Base-by-base conservation (phyloP, 2,113 vertebrate species). In the Hyla sarda region DNA sequence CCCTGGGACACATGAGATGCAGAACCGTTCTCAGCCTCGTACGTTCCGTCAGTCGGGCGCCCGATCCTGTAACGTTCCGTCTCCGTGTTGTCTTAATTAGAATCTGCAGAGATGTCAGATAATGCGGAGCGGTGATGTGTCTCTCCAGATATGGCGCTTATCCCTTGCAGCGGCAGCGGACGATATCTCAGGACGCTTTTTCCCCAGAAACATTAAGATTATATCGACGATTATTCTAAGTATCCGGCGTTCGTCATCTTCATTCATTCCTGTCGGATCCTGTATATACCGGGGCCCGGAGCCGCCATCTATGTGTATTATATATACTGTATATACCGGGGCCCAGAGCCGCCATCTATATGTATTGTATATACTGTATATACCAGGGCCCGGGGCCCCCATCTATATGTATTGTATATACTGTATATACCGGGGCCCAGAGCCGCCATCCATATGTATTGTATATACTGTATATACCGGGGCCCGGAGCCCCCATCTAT, bases 171-270 rank as follows among this genome's bases (percentile, higher is more conserved):
- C 16, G 41, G 37, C 12, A 52, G 52, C 21, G n/a, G 21, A 41
- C 47, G 65, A 23, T 37, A 37, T 56, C 62, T 67, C 10, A 71
- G 25, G 72, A 21, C n/a, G 37, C 25, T 21, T 37, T 45, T 54
- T 5, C 2, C 71, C 60, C 71, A 30, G 37, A 52, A 75, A 84
- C 72, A 60, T 32, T 50, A 47, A 84, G 72, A 76, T 84, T 48
- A 84, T 62, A 75, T 84, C 83, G 25, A 1, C 54, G 41, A 56
- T 84, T 84, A 84, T 84, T 84, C 72, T 47, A 62, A 84, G 52
- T 76, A 65, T 14, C 25, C 12, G 72, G 54, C 54, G 41, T 48
- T 84, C 47, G 71, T 75, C 82, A 75, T 75, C 71, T 74, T 83
- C 74, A 83, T 83, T 83, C 50, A 75, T 84, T 75, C 82, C 30